phyloP scores from a whole-genome alignment of 2,888 invertebrate species.

The Meganola albula region DNA sequence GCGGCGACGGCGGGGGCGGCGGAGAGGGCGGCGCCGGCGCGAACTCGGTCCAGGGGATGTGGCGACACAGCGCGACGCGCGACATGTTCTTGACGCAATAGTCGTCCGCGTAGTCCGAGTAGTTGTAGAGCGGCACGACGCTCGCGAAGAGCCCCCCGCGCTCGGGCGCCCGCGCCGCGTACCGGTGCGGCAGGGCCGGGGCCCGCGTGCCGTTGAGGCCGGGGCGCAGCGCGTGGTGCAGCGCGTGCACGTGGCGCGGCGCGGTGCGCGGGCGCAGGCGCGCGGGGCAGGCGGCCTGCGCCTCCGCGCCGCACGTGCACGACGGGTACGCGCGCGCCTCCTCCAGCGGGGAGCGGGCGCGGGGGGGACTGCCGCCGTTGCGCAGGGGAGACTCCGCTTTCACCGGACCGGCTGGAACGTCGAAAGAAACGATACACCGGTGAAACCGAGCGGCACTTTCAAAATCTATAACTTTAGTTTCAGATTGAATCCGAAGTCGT shows the following conservation, averaged over 20 bases:
- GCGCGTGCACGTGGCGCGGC: conserved; percentile 70
- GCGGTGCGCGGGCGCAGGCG: conserved; percentile 49
- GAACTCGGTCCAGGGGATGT: conserved; percentile 58
- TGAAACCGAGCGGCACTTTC: no score
- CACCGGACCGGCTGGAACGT: no score
- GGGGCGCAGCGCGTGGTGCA: conserved; percentile 74
- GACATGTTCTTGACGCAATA: conserved; percentile 63
- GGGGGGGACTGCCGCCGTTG: conserved; percentile 42
- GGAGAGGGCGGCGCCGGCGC: conserved; percentile 56
- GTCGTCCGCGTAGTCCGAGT: conserved; percentile 71
- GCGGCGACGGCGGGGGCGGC: conserved; percentile 55
- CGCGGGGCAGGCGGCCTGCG: conserved; percentile 46
- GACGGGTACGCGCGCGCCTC: conserved; percentile 45
- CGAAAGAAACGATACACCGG: no score
- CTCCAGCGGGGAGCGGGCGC: conserved; percentile 40
- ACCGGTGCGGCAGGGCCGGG: conserved; percentile 51
- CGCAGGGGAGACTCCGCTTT: conserved; percentile 59
- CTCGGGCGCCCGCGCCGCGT: conserved; percentile 57
- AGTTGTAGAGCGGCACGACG: conserved; percentile 66
- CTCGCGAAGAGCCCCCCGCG: conserved; percentile 55
- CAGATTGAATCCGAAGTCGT: no score
- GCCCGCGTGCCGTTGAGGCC: conserved; percentile 80
- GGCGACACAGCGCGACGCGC: conserved; percentile 49
- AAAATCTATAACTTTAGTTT: no score
- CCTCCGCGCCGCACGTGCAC: conserved; percentile 51